Conservation (phyloP, 2,888 invertebrate species). For the Mesoligia furuncula region DNA sequence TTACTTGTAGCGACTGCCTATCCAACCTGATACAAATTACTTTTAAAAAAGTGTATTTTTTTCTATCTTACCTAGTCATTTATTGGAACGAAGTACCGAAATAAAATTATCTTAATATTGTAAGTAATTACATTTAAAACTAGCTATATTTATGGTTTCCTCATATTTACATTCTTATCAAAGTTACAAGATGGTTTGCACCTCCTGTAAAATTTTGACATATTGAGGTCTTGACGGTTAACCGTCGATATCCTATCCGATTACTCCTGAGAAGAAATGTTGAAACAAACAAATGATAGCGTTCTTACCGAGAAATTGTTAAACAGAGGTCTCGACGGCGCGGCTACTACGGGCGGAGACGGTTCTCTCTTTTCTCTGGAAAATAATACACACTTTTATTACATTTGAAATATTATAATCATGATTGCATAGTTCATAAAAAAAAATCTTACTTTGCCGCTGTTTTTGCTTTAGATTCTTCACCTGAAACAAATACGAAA, state of each 20-base stretch:
- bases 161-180: no score
- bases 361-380: conserved; percentile 78
- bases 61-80: no score
- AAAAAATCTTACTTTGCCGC: conserved; percentile 41
- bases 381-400: conserved; percentile 1
- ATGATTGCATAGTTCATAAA: background rate
- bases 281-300: background rate
- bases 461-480: conserved; percentile 27
- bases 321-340: conserved; percentile 80
- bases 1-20: no score
- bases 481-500: conserved; percentile 53
- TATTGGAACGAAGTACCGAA: no score
- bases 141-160: no score
- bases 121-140: no score
- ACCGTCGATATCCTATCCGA: background rate
- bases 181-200: no score
- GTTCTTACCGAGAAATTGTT: conserved; percentile 71
- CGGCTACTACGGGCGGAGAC: conserved; percentile 90
- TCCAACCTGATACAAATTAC: no score
- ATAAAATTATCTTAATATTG: no score
- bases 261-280: background rate
- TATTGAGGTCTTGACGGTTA: no score
- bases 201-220: no score
- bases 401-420: background rate
- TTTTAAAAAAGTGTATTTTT: no score